A percentile compares a stretch with the other conserved stretches of the same genome.
These are phyloP conservation scores for Buceros bicornis DNA, from an alignment of 2,797 vertebrate species.

Conservation along the genomic window DNA sequence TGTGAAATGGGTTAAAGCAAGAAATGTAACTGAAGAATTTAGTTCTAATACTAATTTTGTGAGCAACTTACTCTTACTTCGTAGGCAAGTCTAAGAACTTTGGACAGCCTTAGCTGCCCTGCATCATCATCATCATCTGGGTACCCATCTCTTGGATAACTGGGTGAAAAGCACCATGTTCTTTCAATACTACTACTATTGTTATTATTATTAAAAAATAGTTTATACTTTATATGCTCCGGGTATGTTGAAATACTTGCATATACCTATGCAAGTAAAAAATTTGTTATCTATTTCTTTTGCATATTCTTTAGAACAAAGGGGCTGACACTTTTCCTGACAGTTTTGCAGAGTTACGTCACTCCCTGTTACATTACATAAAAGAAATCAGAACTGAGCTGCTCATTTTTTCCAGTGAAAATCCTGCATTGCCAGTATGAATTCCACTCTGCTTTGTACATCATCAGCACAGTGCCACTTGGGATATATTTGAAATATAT, in stretches of 20 bases:
- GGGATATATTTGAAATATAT: background rate
- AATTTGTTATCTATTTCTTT: background rate
- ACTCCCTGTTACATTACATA: background rate
- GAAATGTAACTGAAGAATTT: background rate
- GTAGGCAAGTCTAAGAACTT: background rate
- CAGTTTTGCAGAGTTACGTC: background rate
- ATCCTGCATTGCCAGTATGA: background rate
- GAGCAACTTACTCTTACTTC: background rate
- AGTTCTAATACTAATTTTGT: background rate
- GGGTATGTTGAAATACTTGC: background rate
- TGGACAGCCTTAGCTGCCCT: background rate
- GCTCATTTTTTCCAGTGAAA: background rate
- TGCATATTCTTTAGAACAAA: background rate
- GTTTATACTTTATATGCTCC: background rate
- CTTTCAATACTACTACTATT: background rate
- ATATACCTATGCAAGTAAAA: background rate
- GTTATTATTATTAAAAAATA: background rate
- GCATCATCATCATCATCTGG: background rate
- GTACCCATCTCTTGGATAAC: background rate
- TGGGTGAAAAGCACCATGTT: background rate
- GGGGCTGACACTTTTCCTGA: background rate
- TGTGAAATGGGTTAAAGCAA: background rate
- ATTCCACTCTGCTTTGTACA: background rate
- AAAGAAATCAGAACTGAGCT: background rate
- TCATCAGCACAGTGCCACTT: background rate